Base-by-base conservation (phyloP, 2,888 invertebrate genomes). In the Pegoplata infirma region DNA sequence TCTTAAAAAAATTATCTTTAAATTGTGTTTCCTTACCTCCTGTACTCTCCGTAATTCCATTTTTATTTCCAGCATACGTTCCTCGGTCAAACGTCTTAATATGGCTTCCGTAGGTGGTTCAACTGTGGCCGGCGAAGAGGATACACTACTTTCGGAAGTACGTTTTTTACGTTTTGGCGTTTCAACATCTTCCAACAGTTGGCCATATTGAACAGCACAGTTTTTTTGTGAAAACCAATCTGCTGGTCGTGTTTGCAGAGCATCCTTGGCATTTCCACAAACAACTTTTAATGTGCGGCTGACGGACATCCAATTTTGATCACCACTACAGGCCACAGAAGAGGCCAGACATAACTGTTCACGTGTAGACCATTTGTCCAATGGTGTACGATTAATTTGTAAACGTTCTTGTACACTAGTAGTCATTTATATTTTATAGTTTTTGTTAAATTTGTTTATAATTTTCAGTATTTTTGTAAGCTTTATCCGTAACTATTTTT, bases 211-310 rank as follows among this genome's bases (percentile, higher is more conserved):
- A 0, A 95, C 93, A 0, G 97, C 97, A 90, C 98, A 98, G 82
- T 94, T 94, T 89, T 95, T 95, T 86, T 96, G 96, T 0, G 96
- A 96, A 86, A 97, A 97, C 97, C 97, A 98, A 87, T 98, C 97
- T 0, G 92, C 80, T 53, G 88, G 87, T 28, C 88, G 83, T 36
- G 66, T 17, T 88, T 0, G 96, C 94, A 68, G 66, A 8, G 28
- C 5, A 21, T 63, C 56, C 36, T 71, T 82, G 6, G 71, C 82
- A 61, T 83, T 84, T 12, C 94, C 92, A 4, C 94, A 94, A 68
- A 95, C 93, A 0, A 94, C 92, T 88, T 94, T 96, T 8, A 97
- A 89, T 1, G 84, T 83, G 44, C 84, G 85, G 28, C 82, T 86
- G 12, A 51, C 94, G 2, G 75, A 93, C 93, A 82, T 94, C 93